These are phyloP conservation scores for Acanthaster planci DNA, from an alignment of 35 echinoderm and acorn worm species.

Conservation along the genomic window DNA sequence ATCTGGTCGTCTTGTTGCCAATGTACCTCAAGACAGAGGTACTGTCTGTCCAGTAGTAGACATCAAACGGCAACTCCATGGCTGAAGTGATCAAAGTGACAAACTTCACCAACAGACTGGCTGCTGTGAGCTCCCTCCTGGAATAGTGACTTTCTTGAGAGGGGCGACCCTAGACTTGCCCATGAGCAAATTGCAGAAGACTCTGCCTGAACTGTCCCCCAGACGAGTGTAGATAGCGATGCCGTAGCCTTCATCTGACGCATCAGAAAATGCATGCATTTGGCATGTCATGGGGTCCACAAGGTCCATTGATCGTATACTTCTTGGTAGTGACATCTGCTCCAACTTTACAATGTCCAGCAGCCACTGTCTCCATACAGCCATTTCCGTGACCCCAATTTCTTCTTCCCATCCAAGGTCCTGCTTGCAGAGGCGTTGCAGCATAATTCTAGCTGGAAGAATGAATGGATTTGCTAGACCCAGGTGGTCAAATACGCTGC, in stretches of 20 bases:
- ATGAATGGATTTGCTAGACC: conserved; percentile 34
- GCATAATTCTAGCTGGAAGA: conserved; percentile 37
- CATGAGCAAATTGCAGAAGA: conserved; percentile 32
- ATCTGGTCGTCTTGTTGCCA: conserved; percentile 47
- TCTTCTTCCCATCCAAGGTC: conserved; percentile 50
- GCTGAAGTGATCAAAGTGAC: conserved; percentile 23
- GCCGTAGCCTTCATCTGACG: conserved; percentile 41
- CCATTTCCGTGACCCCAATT: conserved; percentile 12
- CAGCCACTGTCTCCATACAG: conserved; percentile 40
- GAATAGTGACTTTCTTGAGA: conserved; percentile 54
- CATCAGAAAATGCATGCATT: conserved; percentile 68
- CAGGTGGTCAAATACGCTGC: conserved; percentile 45
- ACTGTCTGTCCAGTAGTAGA: conserved; percentile 54
- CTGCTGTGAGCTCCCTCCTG: conserved; percentile 48
- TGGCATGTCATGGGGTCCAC: neutral
- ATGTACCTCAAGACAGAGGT: conserved; percentile 71
- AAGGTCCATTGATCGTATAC: conserved; percentile 28
- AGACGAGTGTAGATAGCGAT: conserved; percentile 14
- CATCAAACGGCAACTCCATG: conserved; percentile 6
- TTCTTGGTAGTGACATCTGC: neutral
- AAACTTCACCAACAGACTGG: conserved; percentile 49
- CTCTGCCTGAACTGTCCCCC: neutral
- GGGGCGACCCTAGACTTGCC: conserved; percentile 31
- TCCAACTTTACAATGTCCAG: conserved; percentile 28
- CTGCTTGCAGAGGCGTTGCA: conserved; percentile 49